These are phyloP conservation scores for Xestia xanthographa DNA, from an alignment of 2,888 invertebrate genomes.

Conservation along the genomic window DNA sequence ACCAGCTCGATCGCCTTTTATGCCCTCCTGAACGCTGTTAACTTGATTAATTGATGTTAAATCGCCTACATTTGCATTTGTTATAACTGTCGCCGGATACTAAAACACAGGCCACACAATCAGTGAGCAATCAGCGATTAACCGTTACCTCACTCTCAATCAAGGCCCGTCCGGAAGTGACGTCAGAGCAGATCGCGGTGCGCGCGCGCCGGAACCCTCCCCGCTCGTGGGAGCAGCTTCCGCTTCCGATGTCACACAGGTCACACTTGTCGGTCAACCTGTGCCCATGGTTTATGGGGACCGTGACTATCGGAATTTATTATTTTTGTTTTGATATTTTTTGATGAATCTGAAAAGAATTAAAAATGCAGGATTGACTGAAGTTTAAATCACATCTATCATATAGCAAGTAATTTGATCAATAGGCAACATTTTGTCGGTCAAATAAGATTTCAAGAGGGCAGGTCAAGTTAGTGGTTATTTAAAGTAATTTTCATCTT, in stretches of 20 bases:
- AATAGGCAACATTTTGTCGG: neutral
- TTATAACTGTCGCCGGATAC: slow-evolving; percentile 42
- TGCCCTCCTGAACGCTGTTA: neutral
- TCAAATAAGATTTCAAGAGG: neutral
- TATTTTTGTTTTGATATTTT: neutral
- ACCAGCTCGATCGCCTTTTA: neutral
- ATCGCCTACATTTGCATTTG: slow-evolving; percentile 15
- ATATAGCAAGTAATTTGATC: neutral
- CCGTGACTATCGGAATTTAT: neutral
- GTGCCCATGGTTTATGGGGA: slow-evolving; percentile 41
- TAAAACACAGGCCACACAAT: slow-evolving; percentile 60
- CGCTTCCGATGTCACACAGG: slow-evolving; percentile 83
- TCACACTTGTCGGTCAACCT: slow-evolving; percentile 73
- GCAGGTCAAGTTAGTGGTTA: neutral
- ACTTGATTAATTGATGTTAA: neutral
- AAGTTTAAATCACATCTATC: neutral
- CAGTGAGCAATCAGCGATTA: slow-evolving; percentile 69
- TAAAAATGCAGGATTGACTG: neutral
- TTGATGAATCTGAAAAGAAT: neutral
- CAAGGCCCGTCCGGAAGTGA: slow-evolving; percentile 80
- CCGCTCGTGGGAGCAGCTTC: slow-evolving; percentile 84
- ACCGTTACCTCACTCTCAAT: slow-evolving; percentile 73
- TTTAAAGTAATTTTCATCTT: neutral
- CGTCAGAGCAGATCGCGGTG: slow-evolving; percentile 76
- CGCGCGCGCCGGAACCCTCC: slow-evolving; percentile 74